Evolutionary conservation across 2,113 vertebrate genomes (phyloP), one percentile per base, ranked within the genome.

Genomic region (Axis porcinus): DNA sequence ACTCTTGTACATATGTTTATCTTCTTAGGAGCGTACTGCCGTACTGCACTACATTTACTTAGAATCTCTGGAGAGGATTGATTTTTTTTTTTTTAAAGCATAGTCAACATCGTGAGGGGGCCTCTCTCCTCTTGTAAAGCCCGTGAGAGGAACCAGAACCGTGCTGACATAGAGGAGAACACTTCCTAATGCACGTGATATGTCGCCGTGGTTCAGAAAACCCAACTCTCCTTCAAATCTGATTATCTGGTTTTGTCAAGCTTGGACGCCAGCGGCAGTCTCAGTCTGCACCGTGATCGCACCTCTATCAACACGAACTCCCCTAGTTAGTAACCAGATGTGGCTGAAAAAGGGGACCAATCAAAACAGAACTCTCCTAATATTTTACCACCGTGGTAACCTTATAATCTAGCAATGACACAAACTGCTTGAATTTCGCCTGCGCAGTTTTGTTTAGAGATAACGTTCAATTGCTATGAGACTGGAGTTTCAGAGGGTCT

Each of bases 121-220:
- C 74, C 30, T 93, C 93, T 96, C 50, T 96, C 64, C 95, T 98
- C 92, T 45, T 79, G 10, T 3, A 95, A 74, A 85, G 97, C 95
- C 98, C 93, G 89, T 96, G 81, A 97, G 97, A 96, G 91, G 95
- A 96, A 97, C 62, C 45, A 95, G 70, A 60, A 62, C 91, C 50
- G 93, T 79, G 74, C 89, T 76, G 23, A 67, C 19, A 9, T 36
- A n/a, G 58, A 97, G 89, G 81, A 95, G 96, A 94, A 67, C 4
- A 33, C 67, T 88, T 50, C 85, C 52, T 64, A 70, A 95, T 33
- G 60, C 60, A 15, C 82, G 21, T 13, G 79, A 93, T 92, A 5
- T 21, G 21, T 33, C 28, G 45, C 57, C 1, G 28, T 85, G 81
- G 54, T 60, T 93, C 88, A 25, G 28, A 86, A 86, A 45, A 57